Evolutionary conservation across 2,797 vertebrate species (phyloP).

Genomic region (Meda fulgida): DNA sequence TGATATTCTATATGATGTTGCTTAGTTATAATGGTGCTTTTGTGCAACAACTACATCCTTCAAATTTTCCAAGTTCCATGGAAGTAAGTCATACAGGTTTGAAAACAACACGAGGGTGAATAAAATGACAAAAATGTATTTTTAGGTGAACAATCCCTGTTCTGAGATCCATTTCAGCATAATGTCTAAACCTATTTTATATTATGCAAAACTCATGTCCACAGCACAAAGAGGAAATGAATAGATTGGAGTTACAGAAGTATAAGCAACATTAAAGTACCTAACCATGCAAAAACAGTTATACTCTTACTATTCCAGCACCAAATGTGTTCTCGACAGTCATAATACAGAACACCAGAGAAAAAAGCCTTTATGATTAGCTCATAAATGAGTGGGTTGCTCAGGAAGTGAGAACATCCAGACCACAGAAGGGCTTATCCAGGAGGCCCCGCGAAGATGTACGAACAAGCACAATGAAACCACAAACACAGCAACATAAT

Average conservation of each 20-base stretch:
- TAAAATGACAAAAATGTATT: background rate
- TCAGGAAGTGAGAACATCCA: constrained; percentile 45
- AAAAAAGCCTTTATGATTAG: constrained; percentile 32
- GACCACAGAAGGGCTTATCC: constrained; percentile 31
- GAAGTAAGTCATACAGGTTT: background rate
- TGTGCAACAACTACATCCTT: background rate
- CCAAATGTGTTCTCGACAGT: background rate
- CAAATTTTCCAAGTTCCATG: background rate
- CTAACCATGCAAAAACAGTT: background rate
- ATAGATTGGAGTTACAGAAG: background rate
- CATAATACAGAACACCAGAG: constrained; percentile 15
- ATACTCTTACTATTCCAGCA: background rate
- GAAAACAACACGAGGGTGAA: background rate
- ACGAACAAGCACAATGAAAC: constrained; percentile 12
- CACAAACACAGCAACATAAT: constrained; percentile 18
- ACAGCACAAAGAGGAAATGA: background rate
- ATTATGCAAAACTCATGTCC: background rate
- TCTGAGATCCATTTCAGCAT: constrained; percentile 2
- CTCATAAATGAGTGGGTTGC: constrained; percentile 26
- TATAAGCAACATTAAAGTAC: background rate
- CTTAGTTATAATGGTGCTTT: background rate
- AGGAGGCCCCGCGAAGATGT: background rate
- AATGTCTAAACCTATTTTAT: background rate
- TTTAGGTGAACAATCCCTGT: background rate
- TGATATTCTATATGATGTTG: too few relatives aligned